Base-by-base conservation (phyloP, 2,113 vertebrate genomes). In the Chrysochloris asiatica region DNA sequence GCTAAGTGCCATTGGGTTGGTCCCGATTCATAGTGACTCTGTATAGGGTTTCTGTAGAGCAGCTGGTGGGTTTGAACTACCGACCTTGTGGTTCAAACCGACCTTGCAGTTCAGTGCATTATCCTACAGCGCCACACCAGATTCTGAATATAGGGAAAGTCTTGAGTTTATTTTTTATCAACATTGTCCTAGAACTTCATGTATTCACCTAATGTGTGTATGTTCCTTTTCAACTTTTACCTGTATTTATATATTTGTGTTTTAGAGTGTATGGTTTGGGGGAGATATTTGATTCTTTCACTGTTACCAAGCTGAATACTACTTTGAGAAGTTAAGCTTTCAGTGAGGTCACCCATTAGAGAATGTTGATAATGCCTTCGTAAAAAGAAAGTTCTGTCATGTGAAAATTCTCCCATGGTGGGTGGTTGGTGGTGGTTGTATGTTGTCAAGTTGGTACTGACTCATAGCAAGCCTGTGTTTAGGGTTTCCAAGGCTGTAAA, bases 271-370 rank as follows among this genome's bases (percentile, higher is more conserved):
- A 9, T 16, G 24, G 13, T 28, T 69, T 88, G 50, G 4, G 26
- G 13, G 41, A 93, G 84, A 22, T 65, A 50, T 17, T 67, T 47
- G 41, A 28, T 24, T 48, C 30, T 71, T 30, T 72, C 22, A 11
- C 17, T 65, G 14, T 45, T 26, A 26, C 33, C 38, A 24, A 28
- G 8, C 16, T 50, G 30, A 89, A 13, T n/a, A 47, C 22, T 88
- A 87, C 67, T 87, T 56, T 73, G 75, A 86, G n/a, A 79, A 93
- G 8, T 82, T 86, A 43, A 38, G 22, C 84, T 93, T 69, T 63
- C 77, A 30, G 28, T n/a, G 13, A 24, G 73, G 1, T n/a, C 1
- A 6, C 11, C 13, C 6, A 2, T 47, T n/a, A n/a, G 33, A 69
- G 33, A 90, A 26, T 14, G 67, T 88, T 11, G 3, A 36, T 45